These are phyloP conservation scores for Fregetta grallaria DNA, from an alignment of 2,113 vertebrate genomes.

Conservation along the genomic window DNA sequence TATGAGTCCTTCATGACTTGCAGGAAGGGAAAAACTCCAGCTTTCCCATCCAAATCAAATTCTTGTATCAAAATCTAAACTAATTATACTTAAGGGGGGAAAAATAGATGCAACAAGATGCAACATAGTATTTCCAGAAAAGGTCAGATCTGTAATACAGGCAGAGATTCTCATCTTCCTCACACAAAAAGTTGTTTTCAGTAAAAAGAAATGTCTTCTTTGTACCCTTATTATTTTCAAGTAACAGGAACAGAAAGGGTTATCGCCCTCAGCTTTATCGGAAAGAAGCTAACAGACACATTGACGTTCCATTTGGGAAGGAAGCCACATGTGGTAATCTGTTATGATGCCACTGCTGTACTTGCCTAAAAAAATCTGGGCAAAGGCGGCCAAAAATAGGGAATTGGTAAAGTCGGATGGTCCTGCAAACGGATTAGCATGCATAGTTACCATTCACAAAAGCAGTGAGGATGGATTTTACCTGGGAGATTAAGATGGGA, in stretches of 20 bases:
- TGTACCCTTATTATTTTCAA: neutral
- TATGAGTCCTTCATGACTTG: neutral
- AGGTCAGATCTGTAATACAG: neutral
- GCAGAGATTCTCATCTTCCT: neutral
- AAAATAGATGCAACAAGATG: neutral
- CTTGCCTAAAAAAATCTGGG: neutral
- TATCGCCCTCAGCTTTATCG: neutral
- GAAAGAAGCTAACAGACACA: neutral
- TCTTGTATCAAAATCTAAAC: neutral
- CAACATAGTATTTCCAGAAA: neutral
- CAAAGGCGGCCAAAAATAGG: neutral
- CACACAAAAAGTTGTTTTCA: neutral
- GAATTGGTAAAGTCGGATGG: neutral
- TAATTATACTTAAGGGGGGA: neutral
- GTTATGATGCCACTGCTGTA: neutral
- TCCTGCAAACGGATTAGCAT: neutral
- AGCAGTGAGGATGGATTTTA: neutral
- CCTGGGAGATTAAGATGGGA: neutral
- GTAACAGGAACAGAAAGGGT: neutral
- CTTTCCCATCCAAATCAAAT: neutral
- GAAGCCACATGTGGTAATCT: neutral
- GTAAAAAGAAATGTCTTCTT: neutral
- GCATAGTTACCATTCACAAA: neutral
- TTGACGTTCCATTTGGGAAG: neutral
- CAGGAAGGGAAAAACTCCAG: neutral